Evolutionary conservation across 2,888 invertebrate genomes (phyloP), one percentile per base, ranked within the genome.

Genomic region (Plagodis dolabraria): DNA sequence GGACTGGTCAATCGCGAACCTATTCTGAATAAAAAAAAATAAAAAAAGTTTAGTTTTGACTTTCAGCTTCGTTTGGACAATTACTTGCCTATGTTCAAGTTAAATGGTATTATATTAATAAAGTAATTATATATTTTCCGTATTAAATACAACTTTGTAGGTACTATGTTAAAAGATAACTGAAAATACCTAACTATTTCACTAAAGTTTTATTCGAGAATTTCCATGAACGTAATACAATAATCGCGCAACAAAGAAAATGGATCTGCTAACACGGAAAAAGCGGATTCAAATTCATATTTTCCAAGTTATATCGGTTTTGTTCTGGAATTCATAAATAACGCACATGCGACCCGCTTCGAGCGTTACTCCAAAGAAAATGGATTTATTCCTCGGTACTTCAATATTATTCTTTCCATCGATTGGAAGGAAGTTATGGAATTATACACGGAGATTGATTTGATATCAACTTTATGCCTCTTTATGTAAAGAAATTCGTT

Each of bases 231-330:
- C 47, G 57, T 47, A 55, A 67, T 71, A 67, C 68, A 68, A 70
- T 71, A 68, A 70, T 67, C 64, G 57, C 53, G 49, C 55, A 59
- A 53, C 45, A 57, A 71, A 68, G 60, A 64, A 68, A 40, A 57
- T 58, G 66, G 53, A 55, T 59, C 38, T 44, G 45, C 11, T 45
- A 63, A 63, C 40, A 49, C 54, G 65, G 64, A 65, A 71, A 70
- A 70, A 71, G 54, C 64, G 64, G 61, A 65, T 70, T 64, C 66
- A 69, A 70, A 76, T 71, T 72, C 69, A 72, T 77, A 69, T 67
- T 54, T 68, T 57, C 64, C 68, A 71, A 80, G 68, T 79, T 76
- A 74, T 76, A 77, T 79, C 71, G 69, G 71, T 69, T 79, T 76
- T 76, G 70, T 77, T 76, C 72, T 46, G 57, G 63, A 69, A 71